Evolutionary conservation across 1,140 invertebrate genomes (phyloP).

Genomic region (Aradophagus sp.): DNA sequence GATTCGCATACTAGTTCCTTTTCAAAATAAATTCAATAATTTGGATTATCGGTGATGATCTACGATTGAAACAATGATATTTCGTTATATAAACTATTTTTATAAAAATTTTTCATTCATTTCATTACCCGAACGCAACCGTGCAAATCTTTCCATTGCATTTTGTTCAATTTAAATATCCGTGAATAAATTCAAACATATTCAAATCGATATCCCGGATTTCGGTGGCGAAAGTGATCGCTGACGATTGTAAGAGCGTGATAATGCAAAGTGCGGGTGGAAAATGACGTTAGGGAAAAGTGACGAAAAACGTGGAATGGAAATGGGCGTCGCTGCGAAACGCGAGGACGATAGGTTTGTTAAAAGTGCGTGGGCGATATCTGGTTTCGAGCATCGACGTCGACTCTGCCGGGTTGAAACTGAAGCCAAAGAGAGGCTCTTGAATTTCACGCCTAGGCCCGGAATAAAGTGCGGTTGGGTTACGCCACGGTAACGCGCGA

Average conservation of each 20-base stretch:
- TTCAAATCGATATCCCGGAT: too few relatives aligned
- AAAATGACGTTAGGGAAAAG: constrained; percentile 9
- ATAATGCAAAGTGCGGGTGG: constrained; percentile 12
- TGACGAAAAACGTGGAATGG: constrained; percentile 33
- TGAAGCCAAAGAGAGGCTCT: constrained; percentile 65
- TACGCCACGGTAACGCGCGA: constrained; percentile 65
- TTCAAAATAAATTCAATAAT: too few relatives aligned
- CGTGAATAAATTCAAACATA: too few relatives aligned
- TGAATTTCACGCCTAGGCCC: constrained; percentile 52
- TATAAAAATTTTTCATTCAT: too few relatives aligned
- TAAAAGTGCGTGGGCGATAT: constrained; percentile 55
- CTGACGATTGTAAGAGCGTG: background rate
- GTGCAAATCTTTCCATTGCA: too few relatives aligned
- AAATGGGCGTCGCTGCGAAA: constrained; percentile 33
- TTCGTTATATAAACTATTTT: too few relatives aligned
- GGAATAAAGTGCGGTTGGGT: constrained; percentile 51
- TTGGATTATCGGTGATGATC: too few relatives aligned
- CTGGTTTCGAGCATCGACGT: constrained; percentile 45
- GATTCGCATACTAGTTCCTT: too few relatives aligned
- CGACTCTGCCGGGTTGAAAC: constrained; percentile 59
- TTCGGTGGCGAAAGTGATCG: background rate
- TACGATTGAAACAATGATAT: too few relatives aligned
- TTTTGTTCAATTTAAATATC: too few relatives aligned
- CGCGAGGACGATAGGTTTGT: constrained; percentile 28
- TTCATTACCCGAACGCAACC: too few relatives aligned